These are phyloP conservation scores for Oxytorus armatus DNA, from an alignment of 2,888 invertebrate genomes.

Conservation along the genomic window DNA sequence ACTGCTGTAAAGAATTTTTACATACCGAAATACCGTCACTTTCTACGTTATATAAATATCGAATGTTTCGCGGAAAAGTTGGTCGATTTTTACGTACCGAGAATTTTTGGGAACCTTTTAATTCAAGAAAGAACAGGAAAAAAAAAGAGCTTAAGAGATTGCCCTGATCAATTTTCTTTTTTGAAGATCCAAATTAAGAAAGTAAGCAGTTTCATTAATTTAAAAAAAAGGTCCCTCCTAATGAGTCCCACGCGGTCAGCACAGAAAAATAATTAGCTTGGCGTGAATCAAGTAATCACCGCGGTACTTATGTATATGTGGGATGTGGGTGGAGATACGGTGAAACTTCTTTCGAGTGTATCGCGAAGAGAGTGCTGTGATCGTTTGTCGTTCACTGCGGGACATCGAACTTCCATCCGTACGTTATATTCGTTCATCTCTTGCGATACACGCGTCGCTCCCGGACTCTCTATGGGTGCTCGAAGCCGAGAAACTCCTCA, in stretches of 20 bases:
- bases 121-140: neutral
- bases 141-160: neutral
- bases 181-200: no score
- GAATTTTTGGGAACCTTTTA: no score
- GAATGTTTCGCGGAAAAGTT: no score
- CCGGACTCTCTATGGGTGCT: slow-evolving; percentile 1
- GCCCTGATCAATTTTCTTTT: no score
- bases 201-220: no score
- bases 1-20: no score
- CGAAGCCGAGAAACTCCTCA: slow-evolving; percentile 23
- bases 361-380: slow-evolving; percentile 20
- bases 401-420: slow-evolving; percentile 65
- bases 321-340: slow-evolving; percentile 40
- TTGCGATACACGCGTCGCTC: slow-evolving; percentile 10
- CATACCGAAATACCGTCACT: no score
- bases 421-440: slow-evolving; percentile 45
- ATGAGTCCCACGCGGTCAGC: neutral
- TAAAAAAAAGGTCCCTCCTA: neutral
- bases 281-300: slow-evolving; percentile 59
- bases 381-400: slow-evolving; percentile 63
- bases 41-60: no score
- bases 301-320: slow-evolving; percentile 25
- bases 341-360: slow-evolving; percentile 5
- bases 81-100: no score
- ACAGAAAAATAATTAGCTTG: slow-evolving; percentile 59